A percentile compares a stretch with the other conserved stretches of the same genome.
Conservation (phyloP, 2,797 vertebrate genomes). For the Pantherophis vulpinus region DNA sequence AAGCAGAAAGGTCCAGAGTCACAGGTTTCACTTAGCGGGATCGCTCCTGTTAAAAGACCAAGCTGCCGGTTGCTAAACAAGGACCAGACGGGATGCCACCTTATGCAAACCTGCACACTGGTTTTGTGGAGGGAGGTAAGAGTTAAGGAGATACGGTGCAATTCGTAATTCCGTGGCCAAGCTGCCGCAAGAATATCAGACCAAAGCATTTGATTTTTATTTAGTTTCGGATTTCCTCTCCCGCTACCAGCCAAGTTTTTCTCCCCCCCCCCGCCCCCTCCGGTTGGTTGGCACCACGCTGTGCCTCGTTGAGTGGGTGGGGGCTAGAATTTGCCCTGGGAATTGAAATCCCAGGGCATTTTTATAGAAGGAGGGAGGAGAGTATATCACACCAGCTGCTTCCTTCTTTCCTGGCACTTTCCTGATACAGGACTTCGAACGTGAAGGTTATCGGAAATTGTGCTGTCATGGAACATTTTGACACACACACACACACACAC, state of each 20-base stretch:
- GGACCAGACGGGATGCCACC: neutral
- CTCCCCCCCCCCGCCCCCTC: neutral
- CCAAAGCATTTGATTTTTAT: neutral
- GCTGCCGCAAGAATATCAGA: neutral
- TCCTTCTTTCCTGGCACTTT: neutral
- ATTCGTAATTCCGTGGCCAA: neutral
- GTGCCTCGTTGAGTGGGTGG: neutral
- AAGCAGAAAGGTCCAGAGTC: neutral
- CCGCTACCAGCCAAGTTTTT: neutral
- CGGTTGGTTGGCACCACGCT: neutral
- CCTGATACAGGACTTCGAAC: neutral
- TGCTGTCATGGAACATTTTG: neutral
- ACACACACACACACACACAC: neutral
- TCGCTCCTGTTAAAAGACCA: neutral
- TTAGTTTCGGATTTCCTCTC: neutral
- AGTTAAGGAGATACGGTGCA: too few relatives aligned
- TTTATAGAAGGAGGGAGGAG: neutral
- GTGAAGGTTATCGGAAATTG: neutral
- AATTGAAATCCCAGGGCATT: neutral
- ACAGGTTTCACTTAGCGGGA: neutral
- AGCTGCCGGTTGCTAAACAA: neutral
- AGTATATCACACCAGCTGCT: accelerated
- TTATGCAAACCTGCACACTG: neutral
- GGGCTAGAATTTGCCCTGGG: too few relatives aligned
- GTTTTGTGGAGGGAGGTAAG: neutral